Evolutionary conservation across 2,113 vertebrate genomes (phyloP), one percentile per base, ranked within the genome.

Genomic region (Thamnaconus septentrionalis): DNA sequence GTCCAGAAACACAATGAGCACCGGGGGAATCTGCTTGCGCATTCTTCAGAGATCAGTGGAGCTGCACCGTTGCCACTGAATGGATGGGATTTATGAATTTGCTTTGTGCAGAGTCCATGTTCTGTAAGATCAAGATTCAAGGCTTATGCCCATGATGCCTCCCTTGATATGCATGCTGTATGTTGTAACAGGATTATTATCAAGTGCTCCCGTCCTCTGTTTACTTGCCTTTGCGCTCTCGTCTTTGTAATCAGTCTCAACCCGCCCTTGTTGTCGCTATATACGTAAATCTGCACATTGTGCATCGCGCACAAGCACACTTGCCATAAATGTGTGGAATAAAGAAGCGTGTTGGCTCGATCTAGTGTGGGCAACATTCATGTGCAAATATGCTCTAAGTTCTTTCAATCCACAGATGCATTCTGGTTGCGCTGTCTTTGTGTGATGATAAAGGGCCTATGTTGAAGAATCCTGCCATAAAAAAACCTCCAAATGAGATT

Each of bases 1-100:
- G 81, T 86, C 73, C 67, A 61, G 47, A 60, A 65, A 69, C 61
- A 80, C 84, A 80, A 71, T 70, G 69, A 40, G 68, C 7, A 61
- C 62, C 73, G 2, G 11, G 76, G 79, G 75, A 81, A 71, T 46
- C 59, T 56, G 59, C 46, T 46, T 9, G n/a, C 61, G 58, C 62
- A 53, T 78, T 80, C 74, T 71, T 69, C 62, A 39, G 55, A 66
- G 68, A 71, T 72, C 80, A 75, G 9, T 54, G 63, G 69, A 63
- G 59, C 74, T 59, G 42, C 18, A 31, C 18, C 18, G 2, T 31
- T 31, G 18, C 18, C 77, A 9, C 1, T 11, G 61, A 59, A 75
- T 73, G 59, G 58, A 71, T 56, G 47, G 18, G 44, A 67, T 62
- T 54, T 54, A 56, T 79, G 67, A 67, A 31, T 31, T 69, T 56